Conservation (phyloP, 2,797 vertebrate genomes). For the Phoeniculus purpureus region DNA sequence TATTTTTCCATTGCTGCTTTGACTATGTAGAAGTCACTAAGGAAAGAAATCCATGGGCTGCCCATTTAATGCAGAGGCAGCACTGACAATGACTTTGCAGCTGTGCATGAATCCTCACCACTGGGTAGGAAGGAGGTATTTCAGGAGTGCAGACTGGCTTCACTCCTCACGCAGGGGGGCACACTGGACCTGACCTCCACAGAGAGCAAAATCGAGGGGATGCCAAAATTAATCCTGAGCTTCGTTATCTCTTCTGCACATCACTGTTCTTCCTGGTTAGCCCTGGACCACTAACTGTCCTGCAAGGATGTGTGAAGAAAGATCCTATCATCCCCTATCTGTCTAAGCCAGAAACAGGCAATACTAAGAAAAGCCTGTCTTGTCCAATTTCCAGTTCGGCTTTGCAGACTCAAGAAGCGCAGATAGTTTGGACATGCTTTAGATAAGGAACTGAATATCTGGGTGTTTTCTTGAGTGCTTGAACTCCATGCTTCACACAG, state of each 20-base stretch:
- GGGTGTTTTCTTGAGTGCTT: conserved; percentile 26
- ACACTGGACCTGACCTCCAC: background rate
- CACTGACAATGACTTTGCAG: background rate
- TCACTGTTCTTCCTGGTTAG: conserved; percentile 13
- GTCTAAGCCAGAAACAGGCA: conserved; percentile 64
- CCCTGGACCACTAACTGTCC: background rate
- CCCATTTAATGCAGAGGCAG: background rate
- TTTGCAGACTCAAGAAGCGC: conserved; percentile 61
- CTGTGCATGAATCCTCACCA: rapidly evolving
- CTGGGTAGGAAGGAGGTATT: background rate
- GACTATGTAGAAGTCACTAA: background rate
- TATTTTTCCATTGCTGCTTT: background rate
- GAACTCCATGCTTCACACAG: conserved; percentile 12
- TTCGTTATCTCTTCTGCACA: conserved; percentile 11
- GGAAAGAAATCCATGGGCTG: background rate
- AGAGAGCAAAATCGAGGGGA: conserved; percentile 4
- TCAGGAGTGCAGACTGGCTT: background rate
- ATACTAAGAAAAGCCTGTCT: conserved; percentile 62
- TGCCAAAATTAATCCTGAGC: background rate
- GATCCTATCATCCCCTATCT: conserved; percentile 68
- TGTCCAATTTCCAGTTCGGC: conserved; percentile 72
- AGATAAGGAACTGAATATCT: conserved; percentile 66
- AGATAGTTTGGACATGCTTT: conserved; percentile 68
- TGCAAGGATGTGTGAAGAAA: conserved; percentile 43
- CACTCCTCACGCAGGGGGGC: background rate